A percentile compares a stretch with the other conserved stretches of the same genome.
Conservation (phyloP, 2,797 vertebrate species). For the Bucorvus abyssinicus region DNA sequence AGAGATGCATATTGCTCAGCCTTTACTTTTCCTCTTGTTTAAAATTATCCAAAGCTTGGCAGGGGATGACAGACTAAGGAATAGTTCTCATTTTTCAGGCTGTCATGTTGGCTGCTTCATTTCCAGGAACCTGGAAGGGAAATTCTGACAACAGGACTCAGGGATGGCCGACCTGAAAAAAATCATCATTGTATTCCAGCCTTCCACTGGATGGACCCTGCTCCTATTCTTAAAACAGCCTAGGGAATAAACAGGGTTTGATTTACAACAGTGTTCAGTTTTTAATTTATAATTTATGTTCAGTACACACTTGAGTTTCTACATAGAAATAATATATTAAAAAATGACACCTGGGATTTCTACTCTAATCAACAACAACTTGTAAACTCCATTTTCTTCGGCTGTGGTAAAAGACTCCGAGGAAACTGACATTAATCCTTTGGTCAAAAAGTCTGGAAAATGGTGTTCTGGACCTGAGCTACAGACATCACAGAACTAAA, state of each 20-base stretch:
- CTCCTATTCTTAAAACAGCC: background rate
- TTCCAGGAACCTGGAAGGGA: background rate
- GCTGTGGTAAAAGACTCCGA: background rate
- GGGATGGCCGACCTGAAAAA: background rate
- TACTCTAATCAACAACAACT: background rate
- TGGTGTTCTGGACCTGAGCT: background rate
- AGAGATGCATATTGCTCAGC: background rate
- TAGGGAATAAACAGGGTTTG: background rate
- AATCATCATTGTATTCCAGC: background rate
- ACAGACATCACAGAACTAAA: background rate
- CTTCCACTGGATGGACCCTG: background rate
- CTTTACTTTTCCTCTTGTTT: background rate
- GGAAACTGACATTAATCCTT: background rate
- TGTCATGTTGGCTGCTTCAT: background rate
- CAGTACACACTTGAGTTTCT: background rate
- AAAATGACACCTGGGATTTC: background rate
- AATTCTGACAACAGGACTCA: background rate
- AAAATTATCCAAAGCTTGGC: background rate
- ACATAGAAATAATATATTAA: background rate
- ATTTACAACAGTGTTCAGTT: background rate
- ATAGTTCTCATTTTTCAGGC: background rate
- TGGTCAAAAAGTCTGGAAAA: background rate
- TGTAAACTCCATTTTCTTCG: background rate
- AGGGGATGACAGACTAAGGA: background rate
- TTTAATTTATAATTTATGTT: background rate